Percentiles rank a stretch among this genome's conserved stretches.
Evolutionary conservation across 2,888 invertebrate genomes (phyloP).

Genomic region (Ceraclea dissimilis): DNA sequence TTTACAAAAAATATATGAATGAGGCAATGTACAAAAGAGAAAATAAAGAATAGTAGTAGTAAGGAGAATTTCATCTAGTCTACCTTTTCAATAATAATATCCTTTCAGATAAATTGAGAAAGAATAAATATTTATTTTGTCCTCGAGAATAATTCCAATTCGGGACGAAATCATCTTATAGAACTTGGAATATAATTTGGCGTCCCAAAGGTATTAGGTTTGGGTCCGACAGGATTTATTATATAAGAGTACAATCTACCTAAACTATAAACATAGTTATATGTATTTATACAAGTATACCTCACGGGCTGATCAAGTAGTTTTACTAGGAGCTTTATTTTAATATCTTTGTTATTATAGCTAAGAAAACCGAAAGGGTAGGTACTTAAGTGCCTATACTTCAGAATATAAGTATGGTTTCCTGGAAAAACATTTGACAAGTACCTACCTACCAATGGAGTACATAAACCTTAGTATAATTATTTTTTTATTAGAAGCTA

Average conservation of each 20-base stretch:
- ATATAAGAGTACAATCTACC: background rate
- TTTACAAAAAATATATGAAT: background rate
- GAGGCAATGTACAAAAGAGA: background rate
- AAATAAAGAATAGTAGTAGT: background rate
- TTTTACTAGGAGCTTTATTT: no score
- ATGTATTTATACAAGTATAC: no score
- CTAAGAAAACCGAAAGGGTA: no score
- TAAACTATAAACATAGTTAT: no score
- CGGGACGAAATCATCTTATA: background rate
- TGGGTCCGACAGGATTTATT: background rate
- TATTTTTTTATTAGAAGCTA: no score
- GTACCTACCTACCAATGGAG: no score
- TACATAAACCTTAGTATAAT: no score
- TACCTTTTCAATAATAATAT: constrained; percentile 1
- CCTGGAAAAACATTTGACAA: no score
- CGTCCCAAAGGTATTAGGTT: constrained; percentile 1
- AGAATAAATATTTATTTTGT: constrained; percentile 1
- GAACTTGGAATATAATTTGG: constrained; percentile 1
- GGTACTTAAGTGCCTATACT: no score
- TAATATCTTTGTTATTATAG: no score
- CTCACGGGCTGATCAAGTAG: no score
- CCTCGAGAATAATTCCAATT: background rate
- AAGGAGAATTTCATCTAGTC: background rate
- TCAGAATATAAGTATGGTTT: no score
- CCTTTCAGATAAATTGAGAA: background rate